phyloP scores from a whole-genome alignment of 2,888 invertebrate species.

The Dolichopus griseipennis region DNA sequence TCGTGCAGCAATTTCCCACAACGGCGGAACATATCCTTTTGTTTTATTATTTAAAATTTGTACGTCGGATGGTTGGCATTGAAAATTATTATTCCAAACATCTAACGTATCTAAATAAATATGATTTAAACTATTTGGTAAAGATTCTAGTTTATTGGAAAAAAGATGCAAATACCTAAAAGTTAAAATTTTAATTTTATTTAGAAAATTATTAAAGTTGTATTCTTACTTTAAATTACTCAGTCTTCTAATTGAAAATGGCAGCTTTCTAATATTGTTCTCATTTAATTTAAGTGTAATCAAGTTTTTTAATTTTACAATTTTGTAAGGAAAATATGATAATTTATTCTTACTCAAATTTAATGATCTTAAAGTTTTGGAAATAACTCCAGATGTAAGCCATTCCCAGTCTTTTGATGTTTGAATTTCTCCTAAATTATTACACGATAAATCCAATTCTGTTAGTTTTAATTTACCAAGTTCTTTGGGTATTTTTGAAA shows the following conservation, averaged over 20 bases:
- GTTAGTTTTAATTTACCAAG: conserved; percentile 55
- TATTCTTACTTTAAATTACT: conserved; percentile 26
- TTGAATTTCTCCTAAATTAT: conserved; percentile 51
- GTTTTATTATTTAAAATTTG: neutral
- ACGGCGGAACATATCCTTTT: conserved; percentile 21
- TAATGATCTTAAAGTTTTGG: conserved; percentile 49
- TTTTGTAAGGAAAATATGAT: conserved; percentile 49
- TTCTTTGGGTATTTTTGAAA: conserved; percentile 60
- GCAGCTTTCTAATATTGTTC: conserved; percentile 52
- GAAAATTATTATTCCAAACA: conserved; percentile 38
- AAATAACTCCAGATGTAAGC: conserved; percentile 50
- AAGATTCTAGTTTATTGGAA: conserved; percentile 35
- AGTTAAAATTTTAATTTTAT: neutral
- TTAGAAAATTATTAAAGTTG: neutral
- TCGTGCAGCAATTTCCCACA: conserved; percentile 37
- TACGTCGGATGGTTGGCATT: conserved; percentile 15
- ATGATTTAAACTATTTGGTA: conserved; percentile 37
- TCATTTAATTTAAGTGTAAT: conserved; percentile 55
- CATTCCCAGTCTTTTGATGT: conserved; percentile 49
- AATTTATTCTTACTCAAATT: conserved; percentile 57
- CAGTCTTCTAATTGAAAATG: conserved; percentile 56
- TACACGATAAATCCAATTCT: conserved; percentile 56
- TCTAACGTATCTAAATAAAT: conserved; percentile 34
- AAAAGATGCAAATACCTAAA: conserved; percentile 32
- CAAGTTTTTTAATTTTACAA: conserved; percentile 55